These are phyloP conservation scores for Medauroidea extradentata DNA, from an alignment of 1,140 invertebrate genomes.

Conservation along the genomic window DNA sequence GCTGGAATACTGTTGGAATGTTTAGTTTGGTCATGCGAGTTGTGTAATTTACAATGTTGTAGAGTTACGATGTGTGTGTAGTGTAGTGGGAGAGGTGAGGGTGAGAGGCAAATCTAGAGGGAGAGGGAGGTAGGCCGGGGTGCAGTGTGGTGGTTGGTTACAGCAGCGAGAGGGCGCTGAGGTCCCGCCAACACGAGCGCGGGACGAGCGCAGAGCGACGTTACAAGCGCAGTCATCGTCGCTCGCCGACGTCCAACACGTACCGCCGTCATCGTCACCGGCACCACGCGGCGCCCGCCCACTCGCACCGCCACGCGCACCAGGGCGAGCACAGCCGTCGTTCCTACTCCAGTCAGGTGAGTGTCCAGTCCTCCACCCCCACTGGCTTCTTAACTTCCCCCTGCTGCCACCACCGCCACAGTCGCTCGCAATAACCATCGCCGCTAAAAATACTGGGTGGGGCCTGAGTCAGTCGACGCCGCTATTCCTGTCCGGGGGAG, in stretches of 20 bases:
- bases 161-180: slow-evolving; percentile 55
- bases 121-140: too few species aligned
- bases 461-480: slow-evolving; percentile 29
- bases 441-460: slow-evolving; percentile 23
- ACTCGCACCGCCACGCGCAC: slow-evolving; percentile 11
- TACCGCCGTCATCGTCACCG: slow-evolving; percentile 42
- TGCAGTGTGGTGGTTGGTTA: background rate
- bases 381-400: background rate
- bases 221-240: slow-evolving; percentile 56
- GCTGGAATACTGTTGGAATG: too few species aligned
- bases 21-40: too few species aligned
- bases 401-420: background rate
- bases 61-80: too few species aligned
- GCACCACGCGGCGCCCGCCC: slow-evolving; percentile 27
- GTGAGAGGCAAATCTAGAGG: too few species aligned
- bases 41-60: too few species aligned
- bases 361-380: slow-evolving; percentile 12
- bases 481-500: slow-evolving; percentile 35
- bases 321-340: slow-evolving; percentile 17
- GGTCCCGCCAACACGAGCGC: slow-evolving; percentile 55
- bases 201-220: slow-evolving; percentile 56
- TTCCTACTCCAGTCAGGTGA: slow-evolving; percentile 29
- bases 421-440: background rate
- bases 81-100: too few species aligned
- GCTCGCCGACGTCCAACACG: slow-evolving; percentile 52